Percentiles rank a stretch among this genome's conserved stretches.
phyloP scores from a whole-genome alignment of 2,888 invertebrate genomes.

The Hedya salicella region DNA sequence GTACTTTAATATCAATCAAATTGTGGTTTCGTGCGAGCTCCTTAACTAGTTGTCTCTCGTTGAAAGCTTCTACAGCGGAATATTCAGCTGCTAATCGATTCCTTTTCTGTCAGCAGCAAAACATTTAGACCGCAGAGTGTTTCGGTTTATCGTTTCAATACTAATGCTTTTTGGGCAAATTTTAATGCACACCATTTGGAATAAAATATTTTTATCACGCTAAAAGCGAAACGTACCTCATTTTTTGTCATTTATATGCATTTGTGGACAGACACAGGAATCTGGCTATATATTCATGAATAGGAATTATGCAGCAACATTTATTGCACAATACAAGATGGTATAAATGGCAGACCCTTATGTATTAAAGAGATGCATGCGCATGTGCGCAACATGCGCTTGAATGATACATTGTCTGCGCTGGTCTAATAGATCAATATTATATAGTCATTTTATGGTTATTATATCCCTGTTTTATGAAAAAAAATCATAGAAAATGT shows the following conservation, averaged over 20 bases:
- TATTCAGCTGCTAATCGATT: background rate
- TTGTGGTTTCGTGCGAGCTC: background rate
- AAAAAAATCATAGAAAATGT: no score
- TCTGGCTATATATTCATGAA: no score
- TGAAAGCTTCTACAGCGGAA: background rate
- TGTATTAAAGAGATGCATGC: no score
- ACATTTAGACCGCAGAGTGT: background rate
- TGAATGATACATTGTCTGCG: no score
- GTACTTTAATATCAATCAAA: conserved; percentile 5
- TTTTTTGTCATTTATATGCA: background rate
- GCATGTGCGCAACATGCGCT: no score
- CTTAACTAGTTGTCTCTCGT: background rate
- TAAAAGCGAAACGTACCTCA: background rate
- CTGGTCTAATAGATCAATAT: no score
- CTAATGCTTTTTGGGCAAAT: background rate
- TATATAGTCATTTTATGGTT: no score
- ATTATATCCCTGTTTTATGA: no score
- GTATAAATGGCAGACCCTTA: no score
- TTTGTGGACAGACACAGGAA: no score
- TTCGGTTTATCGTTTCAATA: background rate
- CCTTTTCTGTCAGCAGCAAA: background rate
- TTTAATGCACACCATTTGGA: background rate
- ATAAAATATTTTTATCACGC: background rate
- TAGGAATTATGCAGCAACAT: no score
- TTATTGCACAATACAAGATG: no score